phyloP scores from a whole-genome alignment of 1,140 invertebrate genomes.

The Heliconius hewitsoni region DNA sequence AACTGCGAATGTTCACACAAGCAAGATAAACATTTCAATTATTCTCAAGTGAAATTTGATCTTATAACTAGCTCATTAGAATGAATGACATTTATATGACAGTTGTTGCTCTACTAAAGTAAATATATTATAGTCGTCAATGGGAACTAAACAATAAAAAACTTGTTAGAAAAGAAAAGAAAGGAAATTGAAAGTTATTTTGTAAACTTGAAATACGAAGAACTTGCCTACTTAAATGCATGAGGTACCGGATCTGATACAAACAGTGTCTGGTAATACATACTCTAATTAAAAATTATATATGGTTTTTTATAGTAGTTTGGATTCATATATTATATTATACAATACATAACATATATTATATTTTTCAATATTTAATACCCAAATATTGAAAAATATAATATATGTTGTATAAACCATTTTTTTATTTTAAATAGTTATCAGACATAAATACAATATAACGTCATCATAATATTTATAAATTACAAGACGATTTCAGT shows the following conservation, averaged over 20 bases:
- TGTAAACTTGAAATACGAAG: not conserved
- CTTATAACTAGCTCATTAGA: not conserved
- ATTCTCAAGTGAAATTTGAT: too few relatives aligned
- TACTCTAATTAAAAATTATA: not conserved
- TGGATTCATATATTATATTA: too few relatives aligned
- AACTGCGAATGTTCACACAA: too few relatives aligned
- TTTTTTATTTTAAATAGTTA: too few relatives aligned
- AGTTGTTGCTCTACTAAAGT: not conserved
- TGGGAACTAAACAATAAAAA: slow-evolving; percentile 4
- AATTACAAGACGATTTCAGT: not conserved
- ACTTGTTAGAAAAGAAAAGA: not conserved
- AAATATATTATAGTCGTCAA: not conserved
- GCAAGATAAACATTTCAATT: too few relatives aligned
- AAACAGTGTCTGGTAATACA: not conserved
- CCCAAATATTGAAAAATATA: too few relatives aligned
- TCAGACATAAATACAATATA: not conserved
- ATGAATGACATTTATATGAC: not conserved
- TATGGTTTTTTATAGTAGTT: too few relatives aligned
- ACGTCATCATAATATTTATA: not conserved
- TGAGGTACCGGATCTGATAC: not conserved
- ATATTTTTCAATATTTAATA: too few relatives aligned
- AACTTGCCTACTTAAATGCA: slow-evolving; percentile 10
- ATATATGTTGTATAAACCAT: too few relatives aligned
- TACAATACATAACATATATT: too few relatives aligned
- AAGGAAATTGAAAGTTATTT: slow-evolving; percentile 13